These are phyloP conservation scores for Chloroceryle aenea DNA, from an alignment of 2,113 vertebrate species.

Conservation along the genomic window DNA sequence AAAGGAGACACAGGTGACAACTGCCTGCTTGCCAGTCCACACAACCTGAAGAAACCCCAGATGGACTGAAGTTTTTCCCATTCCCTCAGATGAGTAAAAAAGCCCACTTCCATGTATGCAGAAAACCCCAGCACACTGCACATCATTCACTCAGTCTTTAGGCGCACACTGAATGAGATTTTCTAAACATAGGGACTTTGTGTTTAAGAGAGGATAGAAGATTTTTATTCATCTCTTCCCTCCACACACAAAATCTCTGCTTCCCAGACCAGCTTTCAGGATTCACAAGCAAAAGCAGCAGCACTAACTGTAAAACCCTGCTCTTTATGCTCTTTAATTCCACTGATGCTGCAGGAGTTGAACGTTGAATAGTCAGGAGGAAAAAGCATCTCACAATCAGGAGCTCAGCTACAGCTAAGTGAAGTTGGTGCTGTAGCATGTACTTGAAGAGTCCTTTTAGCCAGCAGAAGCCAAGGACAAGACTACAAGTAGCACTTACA, in stretches of 20 bases:
- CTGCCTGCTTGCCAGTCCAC: background rate
- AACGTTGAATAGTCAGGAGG: constrained; percentile 6
- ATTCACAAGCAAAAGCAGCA: background rate
- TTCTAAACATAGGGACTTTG: constrained; percentile 13
- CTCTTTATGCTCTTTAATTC: constrained; percentile 34
- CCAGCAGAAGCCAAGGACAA: constrained; percentile 36
- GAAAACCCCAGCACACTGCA: background rate
- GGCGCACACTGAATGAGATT: constrained; percentile 3
- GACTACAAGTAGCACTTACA: background rate
- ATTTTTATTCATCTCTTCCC: constrained; percentile 27
- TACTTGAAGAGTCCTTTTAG: constrained; percentile 30
- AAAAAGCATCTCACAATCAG: constrained; percentile 18
- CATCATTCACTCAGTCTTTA: background rate
- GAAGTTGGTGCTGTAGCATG: background rate
- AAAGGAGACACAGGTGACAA: background rate
- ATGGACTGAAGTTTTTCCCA: background rate
- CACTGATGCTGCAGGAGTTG: background rate
- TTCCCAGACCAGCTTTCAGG: constrained; percentile 5
- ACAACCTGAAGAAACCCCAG: background rate
- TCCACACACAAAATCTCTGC: background rate
- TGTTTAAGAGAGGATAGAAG: background rate
- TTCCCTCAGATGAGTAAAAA: background rate
- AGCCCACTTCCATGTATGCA: background rate
- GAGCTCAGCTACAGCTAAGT: background rate
- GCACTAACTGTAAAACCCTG: background rate